phyloP scores from a whole-genome alignment of 2,113 vertebrate species.

The Saguinus imperator region DNA sequence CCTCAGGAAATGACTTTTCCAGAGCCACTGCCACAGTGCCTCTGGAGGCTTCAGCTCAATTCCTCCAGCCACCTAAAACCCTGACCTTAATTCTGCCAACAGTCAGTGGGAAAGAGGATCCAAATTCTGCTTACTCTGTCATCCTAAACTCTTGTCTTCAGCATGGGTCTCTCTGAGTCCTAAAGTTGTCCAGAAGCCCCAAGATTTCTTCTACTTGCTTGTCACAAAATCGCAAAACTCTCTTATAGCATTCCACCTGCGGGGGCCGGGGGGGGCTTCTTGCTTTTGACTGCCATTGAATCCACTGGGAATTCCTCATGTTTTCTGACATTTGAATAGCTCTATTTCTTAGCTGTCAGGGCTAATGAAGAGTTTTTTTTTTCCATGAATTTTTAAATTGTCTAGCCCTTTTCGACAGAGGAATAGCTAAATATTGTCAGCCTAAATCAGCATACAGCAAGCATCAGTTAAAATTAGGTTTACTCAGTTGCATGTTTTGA shows the following conservation, averaged over 20 bases:
- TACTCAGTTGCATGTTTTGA: not conserved
- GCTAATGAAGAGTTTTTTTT: not conserved
- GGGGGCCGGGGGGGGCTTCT: fast-evolving
- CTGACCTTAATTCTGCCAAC: not conserved
- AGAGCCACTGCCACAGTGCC: not conserved
- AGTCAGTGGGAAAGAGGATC: not conserved
- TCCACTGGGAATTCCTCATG: not conserved
- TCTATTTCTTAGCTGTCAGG: not conserved
- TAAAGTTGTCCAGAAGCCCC: not conserved
- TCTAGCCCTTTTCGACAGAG: not conserved
- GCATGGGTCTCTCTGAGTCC: not conserved
- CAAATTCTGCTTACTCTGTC: not conserved
- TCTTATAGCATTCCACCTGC: not conserved
- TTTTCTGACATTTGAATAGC: not conserved
- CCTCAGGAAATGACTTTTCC: conserved; percentile 55
- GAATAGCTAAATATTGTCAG: not conserved
- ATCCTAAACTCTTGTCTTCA: not conserved
- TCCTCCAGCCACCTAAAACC: not conserved
- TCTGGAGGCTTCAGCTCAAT: not conserved
- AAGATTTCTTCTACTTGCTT: not conserved
- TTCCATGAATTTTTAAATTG: not conserved
- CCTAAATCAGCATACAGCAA: not conserved
- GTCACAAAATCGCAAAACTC: not conserved
- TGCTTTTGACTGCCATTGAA: not conserved
- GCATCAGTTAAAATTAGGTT: not conserved